Percentiles rank a stretch among this genome's conserved stretches.
Evolutionary conservation across 2,888 invertebrate genomes (phyloP).

Genomic region (Sicus ferrugineus): DNA sequence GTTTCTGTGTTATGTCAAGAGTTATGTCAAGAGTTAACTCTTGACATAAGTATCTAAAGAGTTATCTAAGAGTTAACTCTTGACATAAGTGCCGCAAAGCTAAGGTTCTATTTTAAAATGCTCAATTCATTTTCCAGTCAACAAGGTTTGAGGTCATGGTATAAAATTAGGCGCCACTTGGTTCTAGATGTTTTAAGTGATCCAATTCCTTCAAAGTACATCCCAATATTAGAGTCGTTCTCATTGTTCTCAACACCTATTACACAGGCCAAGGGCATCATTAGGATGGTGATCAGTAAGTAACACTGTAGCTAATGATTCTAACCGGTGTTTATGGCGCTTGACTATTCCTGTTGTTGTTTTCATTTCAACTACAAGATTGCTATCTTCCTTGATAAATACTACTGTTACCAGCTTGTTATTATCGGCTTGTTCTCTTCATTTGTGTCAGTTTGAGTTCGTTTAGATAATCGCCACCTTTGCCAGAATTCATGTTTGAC

Average conservation of each 20-base stretch:
- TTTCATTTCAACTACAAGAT: too few relatives aligned
- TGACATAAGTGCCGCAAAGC: neutral
- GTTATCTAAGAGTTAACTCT: too few relatives aligned
- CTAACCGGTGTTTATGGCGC: neutral
- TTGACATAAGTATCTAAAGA: too few relatives aligned
- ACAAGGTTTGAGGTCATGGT: neutral
- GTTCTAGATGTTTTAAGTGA: too few relatives aligned
- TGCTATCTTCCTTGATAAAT: constrained; percentile 23
- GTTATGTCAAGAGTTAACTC: too few relatives aligned
- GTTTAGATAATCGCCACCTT: too few relatives aligned
- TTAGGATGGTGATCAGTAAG: neutral
- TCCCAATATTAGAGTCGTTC: neutral
- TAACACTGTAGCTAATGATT: neutral
- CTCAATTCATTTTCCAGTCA: neutral
- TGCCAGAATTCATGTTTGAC: neutral
- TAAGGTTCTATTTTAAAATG: neutral
- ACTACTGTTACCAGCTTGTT: too few relatives aligned
- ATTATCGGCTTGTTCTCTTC: too few relatives aligned
- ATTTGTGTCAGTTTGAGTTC: too few relatives aligned
- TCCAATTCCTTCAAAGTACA: constrained; percentile 4
- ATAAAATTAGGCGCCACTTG: neutral
- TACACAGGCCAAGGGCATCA: neutral
- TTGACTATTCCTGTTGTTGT: too few relatives aligned
- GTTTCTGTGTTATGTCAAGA: constrained; percentile 2
- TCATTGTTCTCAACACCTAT: neutral